phyloP scores from a whole-genome alignment of 2,888 invertebrate genomes.

The Eupithecia subfuscata region DNA sequence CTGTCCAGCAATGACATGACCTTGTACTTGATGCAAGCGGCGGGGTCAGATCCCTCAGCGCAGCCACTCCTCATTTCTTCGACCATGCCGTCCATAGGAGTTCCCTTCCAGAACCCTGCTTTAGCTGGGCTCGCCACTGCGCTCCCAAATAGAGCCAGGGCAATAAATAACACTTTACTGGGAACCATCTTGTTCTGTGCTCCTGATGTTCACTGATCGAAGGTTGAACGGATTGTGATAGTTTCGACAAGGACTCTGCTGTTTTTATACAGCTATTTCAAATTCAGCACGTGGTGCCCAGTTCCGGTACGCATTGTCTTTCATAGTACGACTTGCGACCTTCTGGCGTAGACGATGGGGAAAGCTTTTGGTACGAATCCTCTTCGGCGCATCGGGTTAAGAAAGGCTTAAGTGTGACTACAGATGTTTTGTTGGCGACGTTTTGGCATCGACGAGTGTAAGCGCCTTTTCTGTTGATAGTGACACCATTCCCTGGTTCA shows the following conservation, averaged over 20 bases:
- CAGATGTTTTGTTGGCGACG: slow-evolving; percentile 52
- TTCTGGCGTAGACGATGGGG: slow-evolving; percentile 72
- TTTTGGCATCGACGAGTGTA: slow-evolving; percentile 61
- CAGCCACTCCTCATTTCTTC: slow-evolving; percentile 91
- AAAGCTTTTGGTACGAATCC: slow-evolving; percentile 82
- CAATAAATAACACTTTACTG: slow-evolving; percentile 77
- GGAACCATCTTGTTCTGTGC: slow-evolving; percentile 72
- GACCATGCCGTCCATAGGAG: slow-evolving; percentile 88
- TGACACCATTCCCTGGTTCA: slow-evolving; percentile 81
- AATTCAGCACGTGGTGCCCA: slow-evolving; percentile 76
- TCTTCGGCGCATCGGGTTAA: slow-evolving; percentile 52
- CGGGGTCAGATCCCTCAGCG: slow-evolving; percentile 89
- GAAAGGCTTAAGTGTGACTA: slow-evolving; percentile 69
- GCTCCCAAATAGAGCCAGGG: slow-evolving; percentile 83
- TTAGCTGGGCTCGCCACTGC: slow-evolving; percentile 86
- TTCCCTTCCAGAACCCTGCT: slow-evolving; percentile 88
- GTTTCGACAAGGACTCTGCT: slow-evolving; percentile 75
- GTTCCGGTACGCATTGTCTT: slow-evolving; percentile 81
- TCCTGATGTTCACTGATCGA: slow-evolving; percentile 74
- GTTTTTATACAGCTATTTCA: slow-evolving; percentile 85
- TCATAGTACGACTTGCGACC: slow-evolving; percentile 72
- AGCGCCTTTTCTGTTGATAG: slow-evolving; percentile 81
- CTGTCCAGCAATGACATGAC: slow-evolving; percentile 91
- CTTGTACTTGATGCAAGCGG: slow-evolving; percentile 93
- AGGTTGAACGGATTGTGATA: slow-evolving; percentile 77